Evolutionary conservation across 2,888 invertebrate genomes (phyloP).

Genomic region (Laspeyria flexula): DNA sequence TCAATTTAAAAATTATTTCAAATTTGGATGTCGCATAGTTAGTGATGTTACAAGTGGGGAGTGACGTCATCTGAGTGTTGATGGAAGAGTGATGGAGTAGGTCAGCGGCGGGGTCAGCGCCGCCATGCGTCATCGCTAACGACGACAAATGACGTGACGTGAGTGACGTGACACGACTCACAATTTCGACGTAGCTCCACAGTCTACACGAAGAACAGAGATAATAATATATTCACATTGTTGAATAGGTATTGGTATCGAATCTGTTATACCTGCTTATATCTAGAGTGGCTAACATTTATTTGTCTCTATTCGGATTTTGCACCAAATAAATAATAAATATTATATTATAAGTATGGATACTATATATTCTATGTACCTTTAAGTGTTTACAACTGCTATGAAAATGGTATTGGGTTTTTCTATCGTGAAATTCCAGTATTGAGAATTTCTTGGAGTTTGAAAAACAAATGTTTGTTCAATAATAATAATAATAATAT

Average conservation of each 20-base stretch:
- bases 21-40: slow-evolving; percentile 14
- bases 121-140: slow-evolving; percentile 84
- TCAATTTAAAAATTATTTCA: background rate
- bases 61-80: slow-evolving; percentile 51
- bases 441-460: no score
- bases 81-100: slow-evolving; percentile 79
- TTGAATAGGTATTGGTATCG: background rate
- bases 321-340: no score
- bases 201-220: background rate
- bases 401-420: no score
- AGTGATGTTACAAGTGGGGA: slow-evolving; percentile 3
- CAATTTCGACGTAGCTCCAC: slow-evolving; percentile 42
- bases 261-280: no score
- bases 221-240: background rate
- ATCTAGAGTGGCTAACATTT: no score
- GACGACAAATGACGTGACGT: slow-evolving; percentile 82
- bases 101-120: slow-evolving; percentile 76
- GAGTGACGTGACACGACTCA: slow-evolving; percentile 58
- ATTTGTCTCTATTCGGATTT: background rate
- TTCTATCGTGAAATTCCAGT: no score
- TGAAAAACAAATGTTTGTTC: no score
- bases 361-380: no score
- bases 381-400: no score
- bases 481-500: no score
- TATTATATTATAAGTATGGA: no score